Conservation (phyloP, 64 coral and sea anemone species). For the Stylophora pistillata region DNA sequence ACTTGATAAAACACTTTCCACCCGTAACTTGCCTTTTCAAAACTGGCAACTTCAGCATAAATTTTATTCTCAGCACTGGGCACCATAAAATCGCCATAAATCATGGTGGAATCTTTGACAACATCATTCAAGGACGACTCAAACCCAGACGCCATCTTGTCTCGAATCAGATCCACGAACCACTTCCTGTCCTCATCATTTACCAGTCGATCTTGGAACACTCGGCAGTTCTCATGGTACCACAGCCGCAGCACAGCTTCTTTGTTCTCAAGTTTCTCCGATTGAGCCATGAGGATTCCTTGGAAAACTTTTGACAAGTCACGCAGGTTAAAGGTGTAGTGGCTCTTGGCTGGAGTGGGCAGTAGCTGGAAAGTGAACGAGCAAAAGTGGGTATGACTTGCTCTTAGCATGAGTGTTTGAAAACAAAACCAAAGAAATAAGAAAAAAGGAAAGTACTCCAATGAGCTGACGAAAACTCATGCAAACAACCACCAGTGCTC, state of each 20-base stretch:
- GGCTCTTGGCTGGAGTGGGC: conserved; percentile 96
- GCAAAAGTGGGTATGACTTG: not conserved
- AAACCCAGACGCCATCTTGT: conserved; percentile 88
- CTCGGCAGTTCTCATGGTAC: conserved; percentile 97
- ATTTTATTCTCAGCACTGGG: conserved; percentile 83
- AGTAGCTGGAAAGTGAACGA: conserved; percentile 59
- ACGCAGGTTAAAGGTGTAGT: conserved; percentile 98
- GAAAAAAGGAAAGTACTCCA: too few species aligned
- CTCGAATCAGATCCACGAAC: conserved; percentile 90
- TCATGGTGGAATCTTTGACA: conserved; percentile 86
- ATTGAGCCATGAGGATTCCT: conserved; percentile 89
- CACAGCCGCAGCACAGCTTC: conserved; percentile 81
- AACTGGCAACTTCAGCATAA: conserved; percentile 86
- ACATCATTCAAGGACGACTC: conserved; percentile 76
- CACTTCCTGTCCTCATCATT: conserved; percentile 96
- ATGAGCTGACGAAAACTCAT: too few species aligned
- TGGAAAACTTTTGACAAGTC: conserved; percentile 99
- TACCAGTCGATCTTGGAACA: conserved; percentile 95
- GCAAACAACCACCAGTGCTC: too few species aligned
- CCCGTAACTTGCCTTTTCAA: conserved; percentile 67
- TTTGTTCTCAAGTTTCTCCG: conserved; percentile 76
- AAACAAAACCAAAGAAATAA: not conserved
- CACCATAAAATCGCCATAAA: conserved; percentile 98
- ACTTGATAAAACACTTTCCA: not conserved
- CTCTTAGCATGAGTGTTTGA: not conserved